Evolutionary conservation across 92 coral and sea anemone species (phyloP).

Genomic region (Phenganax stokvisi): DNA sequence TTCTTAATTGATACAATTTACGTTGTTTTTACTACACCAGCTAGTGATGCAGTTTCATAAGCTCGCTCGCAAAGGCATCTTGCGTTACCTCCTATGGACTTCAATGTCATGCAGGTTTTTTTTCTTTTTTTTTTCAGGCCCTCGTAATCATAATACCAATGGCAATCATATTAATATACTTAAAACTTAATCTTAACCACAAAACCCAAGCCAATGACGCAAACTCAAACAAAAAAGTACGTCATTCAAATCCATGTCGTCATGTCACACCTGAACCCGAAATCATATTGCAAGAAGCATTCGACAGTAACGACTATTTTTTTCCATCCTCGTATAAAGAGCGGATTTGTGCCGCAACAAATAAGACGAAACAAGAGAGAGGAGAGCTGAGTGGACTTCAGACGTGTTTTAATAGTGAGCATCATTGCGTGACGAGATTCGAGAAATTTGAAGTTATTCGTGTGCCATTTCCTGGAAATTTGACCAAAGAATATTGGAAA

Average conservation of each 20-base stretch:
- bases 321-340: constrained; percentile 34
- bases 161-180: background rate
- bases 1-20: too few species aligned
- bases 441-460: background rate
- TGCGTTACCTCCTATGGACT: too few species aligned
- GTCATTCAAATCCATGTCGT: constrained; percentile 25
- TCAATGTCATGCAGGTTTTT: background rate
- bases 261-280: constrained; percentile 33
- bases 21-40: too few species aligned
- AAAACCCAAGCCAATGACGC: background rate
- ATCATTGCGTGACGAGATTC: constrained; percentile 35
- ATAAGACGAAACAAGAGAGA: background rate
- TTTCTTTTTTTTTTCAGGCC: background rate
- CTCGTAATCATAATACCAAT: background rate
- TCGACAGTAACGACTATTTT: constrained; percentile 25
- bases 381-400: background rate
- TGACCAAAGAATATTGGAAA: constrained; percentile 16
- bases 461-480: constrained; percentile 31
- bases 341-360: constrained; percentile 27
- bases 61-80: too few species aligned
- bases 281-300: constrained; percentile 24
- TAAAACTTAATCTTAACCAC: background rate
- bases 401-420: background rate
- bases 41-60: too few species aligned
- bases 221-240: background rate